Conservation (phyloP, 2,797 vertebrate genomes). For the Lithobates pipiens region DNA sequence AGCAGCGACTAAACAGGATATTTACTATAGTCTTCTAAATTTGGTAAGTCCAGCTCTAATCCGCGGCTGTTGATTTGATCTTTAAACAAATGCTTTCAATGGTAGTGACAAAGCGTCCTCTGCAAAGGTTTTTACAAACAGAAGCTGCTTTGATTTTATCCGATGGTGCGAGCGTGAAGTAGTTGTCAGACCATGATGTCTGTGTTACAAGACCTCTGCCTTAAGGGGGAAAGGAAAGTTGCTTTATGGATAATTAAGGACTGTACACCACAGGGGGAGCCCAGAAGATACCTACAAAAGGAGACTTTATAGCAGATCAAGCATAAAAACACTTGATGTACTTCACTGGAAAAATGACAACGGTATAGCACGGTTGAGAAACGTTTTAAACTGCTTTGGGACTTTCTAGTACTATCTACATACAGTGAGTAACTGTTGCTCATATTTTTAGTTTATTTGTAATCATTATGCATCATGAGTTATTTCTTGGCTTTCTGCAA, state of each 20-base stretch:
- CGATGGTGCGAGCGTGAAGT: neutral
- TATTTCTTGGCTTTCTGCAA: constrained; percentile 93
- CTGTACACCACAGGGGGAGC: neutral
- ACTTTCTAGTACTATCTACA: neutral
- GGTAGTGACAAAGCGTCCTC: constrained; percentile 52
- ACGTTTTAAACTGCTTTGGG: neutral
- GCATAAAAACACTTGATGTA: neutral
- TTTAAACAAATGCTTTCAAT: constrained; percentile 56
- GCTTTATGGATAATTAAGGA: constrained; percentile 8
- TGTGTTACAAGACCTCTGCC: neutral
- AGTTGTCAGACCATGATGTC: constrained; percentile 6
- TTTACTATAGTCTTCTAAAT: constrained; percentile 67
- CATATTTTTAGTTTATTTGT: constrained; percentile 34
- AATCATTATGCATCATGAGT: constrained; percentile 79
- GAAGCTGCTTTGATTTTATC: neutral
- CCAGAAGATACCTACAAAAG: neutral
- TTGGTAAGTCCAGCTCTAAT: constrained; percentile 67
- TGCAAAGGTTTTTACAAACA: constrained; percentile 1
- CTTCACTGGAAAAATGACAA: neutral
- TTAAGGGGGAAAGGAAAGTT: neutral
- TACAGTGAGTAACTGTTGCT: constrained; percentile 11
- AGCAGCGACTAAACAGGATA: constrained; percentile 74
- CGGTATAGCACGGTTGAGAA: neutral
- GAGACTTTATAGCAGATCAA: neutral
- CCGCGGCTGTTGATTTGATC: constrained; percentile 68